These are phyloP conservation scores for Camponotus floridanus DNA, from an alignment of 1,140 invertebrate species.

Conservation along the genomic window DNA sequence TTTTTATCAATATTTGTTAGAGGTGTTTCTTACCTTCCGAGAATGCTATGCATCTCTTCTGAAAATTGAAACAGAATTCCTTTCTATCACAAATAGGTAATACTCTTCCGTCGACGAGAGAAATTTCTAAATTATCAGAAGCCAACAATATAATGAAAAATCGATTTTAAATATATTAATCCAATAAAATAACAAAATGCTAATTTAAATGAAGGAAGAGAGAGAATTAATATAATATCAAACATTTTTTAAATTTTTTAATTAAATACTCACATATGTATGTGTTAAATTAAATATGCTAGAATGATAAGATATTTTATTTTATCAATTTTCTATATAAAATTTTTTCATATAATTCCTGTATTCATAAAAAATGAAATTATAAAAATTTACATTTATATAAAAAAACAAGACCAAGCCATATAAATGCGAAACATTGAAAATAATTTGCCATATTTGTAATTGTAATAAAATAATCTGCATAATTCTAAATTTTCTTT, in stretches of 20 bases:
- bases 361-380: too few relatives aligned
- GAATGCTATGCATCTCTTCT: background rate
- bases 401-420: too few relatives aligned
- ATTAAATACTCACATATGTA: background rate
- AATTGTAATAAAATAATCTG: too few relatives aligned
- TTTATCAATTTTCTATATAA: background rate
- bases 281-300: background rate
- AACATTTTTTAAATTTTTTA: background rate
- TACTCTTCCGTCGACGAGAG: background rate
- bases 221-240: background rate
- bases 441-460: too few relatives aligned
- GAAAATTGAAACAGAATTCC: background rate
- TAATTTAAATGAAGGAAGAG: background rate
- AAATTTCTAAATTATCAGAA: slow-evolving; percentile 17
- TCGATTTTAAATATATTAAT: background rate
- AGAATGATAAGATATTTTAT: background rate
- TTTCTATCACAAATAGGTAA: slow-evolving; percentile 2
- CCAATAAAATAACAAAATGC: background rate
- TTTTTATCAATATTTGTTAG: background rate
- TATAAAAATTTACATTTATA: too few relatives aligned
- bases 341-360: background rate
- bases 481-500: too few relatives aligned
- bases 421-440: too few relatives aligned
- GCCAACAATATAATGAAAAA: background rate
- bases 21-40: background rate